These are phyloP conservation scores for Heliopora coerulea DNA, from an alignment of 92 coral and sea anemone genomes.

Conservation along the genomic window DNA sequence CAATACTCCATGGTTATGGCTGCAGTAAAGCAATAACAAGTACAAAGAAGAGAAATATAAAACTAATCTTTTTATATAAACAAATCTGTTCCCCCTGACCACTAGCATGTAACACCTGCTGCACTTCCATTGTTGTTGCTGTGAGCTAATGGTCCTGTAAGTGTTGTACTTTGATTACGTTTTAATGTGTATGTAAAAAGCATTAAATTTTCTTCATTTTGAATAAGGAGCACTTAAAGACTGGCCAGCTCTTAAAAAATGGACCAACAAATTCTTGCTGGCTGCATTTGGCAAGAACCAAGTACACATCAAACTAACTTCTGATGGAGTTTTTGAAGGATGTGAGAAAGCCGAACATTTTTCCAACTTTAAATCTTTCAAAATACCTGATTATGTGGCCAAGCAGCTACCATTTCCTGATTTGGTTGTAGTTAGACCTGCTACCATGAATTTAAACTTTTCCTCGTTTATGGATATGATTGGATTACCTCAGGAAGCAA, in stretches of 20 bases:
- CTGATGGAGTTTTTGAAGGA: slow-evolving; percentile 83
- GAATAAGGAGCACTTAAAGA: slow-evolving; percentile 64
- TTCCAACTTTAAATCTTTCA: slow-evolving; percentile 62
- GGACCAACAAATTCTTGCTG: slow-evolving; percentile 69
- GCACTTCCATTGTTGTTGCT: no score
- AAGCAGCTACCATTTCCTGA: slow-evolving; percentile 72
- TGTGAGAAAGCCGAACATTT: slow-evolving; percentile 68
- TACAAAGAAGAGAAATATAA: no score
- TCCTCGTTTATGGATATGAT: slow-evolving; percentile 63
- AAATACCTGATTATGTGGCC: slow-evolving; percentile 61
- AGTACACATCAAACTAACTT: slow-evolving; percentile 74
- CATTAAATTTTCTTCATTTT: background rate
- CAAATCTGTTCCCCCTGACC: no score
- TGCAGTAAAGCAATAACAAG: no score
- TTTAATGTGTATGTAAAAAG: no score
- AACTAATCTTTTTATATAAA: no score
- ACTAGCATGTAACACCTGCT: no score
- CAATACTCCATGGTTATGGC: no score
- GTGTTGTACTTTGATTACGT: no score
- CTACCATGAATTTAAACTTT: slow-evolving; percentile 66
- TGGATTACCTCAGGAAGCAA: slow-evolving; percentile 26
- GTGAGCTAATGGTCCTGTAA: no score
- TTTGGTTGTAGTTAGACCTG: slow-evolving; percentile 83
- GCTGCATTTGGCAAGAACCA: slow-evolving; percentile 60
- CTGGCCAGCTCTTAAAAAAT: slow-evolving; percentile 79